A percentile compares a stretch with the other conserved stretches of the same genome.
These are phyloP conservation scores for Baryphthengus martii DNA, from an alignment of 2,113 vertebrate genomes.

Conservation along the genomic window DNA sequence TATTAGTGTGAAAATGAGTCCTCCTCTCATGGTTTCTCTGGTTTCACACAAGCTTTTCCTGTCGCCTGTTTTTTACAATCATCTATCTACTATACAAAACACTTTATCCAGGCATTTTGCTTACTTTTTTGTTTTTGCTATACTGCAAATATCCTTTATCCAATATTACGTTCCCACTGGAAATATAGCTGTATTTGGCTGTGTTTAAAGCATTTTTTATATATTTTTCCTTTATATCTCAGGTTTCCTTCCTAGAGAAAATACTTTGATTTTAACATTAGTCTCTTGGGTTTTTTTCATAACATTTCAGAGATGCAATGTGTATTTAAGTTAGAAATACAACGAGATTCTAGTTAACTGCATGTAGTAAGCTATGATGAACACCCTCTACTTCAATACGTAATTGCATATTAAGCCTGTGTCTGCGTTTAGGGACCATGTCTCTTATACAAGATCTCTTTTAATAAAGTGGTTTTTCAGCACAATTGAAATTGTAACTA, in stretches of 20 bases:
- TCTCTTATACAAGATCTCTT: neutral
- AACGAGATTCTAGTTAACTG: neutral
- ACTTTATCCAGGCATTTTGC: neutral
- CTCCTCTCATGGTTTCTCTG: neutral
- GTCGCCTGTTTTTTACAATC: neutral
- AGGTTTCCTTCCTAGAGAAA: neutral
- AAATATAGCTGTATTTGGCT: neutral
- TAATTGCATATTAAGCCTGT: neutral
- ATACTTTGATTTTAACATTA: neutral
- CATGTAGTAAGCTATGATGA: neutral
- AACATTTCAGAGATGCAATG: neutral
- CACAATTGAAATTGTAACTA: neutral
- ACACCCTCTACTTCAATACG: neutral
- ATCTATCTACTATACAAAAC: neutral
- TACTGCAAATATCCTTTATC: neutral
- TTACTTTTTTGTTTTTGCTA: neutral
- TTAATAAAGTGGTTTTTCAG: neutral
- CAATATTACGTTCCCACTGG: neutral
- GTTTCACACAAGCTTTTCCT: neutral
- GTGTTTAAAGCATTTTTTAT: neutral
- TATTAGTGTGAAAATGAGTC: neutral
- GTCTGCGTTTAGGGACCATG: rapidly evolving
- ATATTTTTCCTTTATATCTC: neutral
- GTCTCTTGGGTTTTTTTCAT: neutral
- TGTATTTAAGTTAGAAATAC: neutral